Evolutionary conservation across 2,797 vertebrate species (phyloP), one percentile per base, ranked within the genome.

Genomic region (Oreortyx pictus): DNA sequence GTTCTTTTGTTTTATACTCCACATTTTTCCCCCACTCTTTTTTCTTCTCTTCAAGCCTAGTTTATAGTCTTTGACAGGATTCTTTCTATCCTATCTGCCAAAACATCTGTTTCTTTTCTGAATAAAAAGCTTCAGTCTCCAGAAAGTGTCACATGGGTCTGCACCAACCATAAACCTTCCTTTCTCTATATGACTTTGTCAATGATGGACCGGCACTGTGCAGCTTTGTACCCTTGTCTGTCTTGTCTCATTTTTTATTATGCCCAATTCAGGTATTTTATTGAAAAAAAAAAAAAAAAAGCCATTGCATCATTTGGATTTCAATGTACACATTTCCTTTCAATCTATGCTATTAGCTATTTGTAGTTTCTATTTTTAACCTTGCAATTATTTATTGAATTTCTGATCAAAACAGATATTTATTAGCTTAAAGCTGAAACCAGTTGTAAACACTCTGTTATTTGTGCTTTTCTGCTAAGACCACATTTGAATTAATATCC

Each of bases 51-150:
- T 96, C 88, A 94, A 92, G 83, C 57, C 93, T 96, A 91, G 96
- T 97, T 97, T 97, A 97, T 97, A 96, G 95, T 97, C 96, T 96
- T 87, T 95, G 94, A 96, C 95, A 95, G 94, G 85, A 95, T 94
- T 95, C 94, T 96, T 95, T 96, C 95, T 97, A 86, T 93, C 90
- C 91, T 97, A 97, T 97, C 97, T 97, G 93, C 94, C 95, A 96
- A 96, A 97, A 97, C 97, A 97, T 97, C 97, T 97, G 97, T 97
- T 97, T 95, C 81, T 92, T 95, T 92, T 92, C 89, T 96, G 96
- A 96, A 96, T 95, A 96, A 96, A 97, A 97, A 90, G 71, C 94
- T 94, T 96, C 87, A 70, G 97, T 96, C 92, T 95, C 86, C 88
- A 95, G 83, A 92, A 97, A 95, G 82, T 94, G 94, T 96, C 94